Conservation (phyloP, 2,797 vertebrate species). For the Rhyacichthys aspro region DNA sequence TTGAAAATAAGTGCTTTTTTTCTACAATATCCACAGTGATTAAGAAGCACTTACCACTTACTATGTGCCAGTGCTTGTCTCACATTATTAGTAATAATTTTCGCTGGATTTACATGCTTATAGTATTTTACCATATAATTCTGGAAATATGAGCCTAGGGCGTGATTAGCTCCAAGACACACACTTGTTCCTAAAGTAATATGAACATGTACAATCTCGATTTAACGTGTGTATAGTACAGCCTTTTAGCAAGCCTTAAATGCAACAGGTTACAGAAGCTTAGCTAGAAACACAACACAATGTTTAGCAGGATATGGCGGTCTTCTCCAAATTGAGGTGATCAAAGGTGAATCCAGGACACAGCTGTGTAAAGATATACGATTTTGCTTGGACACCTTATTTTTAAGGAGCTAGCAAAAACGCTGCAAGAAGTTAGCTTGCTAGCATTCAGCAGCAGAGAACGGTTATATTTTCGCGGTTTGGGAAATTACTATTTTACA, state of each 20-base stretch:
- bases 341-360: background rate
- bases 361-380: too few relatives aligned
- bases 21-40: too few relatives aligned
- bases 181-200: too few relatives aligned
- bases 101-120: too few relatives aligned
- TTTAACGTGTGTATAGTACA: background rate
- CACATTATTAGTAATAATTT: too few relatives aligned
- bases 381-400: background rate
- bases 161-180: too few relatives aligned
- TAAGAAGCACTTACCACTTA: too few relatives aligned
- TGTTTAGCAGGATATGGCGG: background rate
- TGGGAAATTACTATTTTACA: background rate
- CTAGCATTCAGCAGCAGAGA: constrained; percentile 2
- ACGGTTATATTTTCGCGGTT: background rate
- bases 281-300: background rate
- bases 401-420: constrained; percentile 1
- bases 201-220: too few relatives aligned
- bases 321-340: background rate
- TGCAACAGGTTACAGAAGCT: constrained; percentile 8
- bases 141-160: too few relatives aligned
- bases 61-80: too few relatives aligned
- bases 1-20: background rate
- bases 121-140: too few relatives aligned
- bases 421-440: constrained; percentile 24
- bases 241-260: background rate